phyloP scores from a whole-genome alignment of 1,140 invertebrate genomes.

The Heterodera carotae region DNA sequence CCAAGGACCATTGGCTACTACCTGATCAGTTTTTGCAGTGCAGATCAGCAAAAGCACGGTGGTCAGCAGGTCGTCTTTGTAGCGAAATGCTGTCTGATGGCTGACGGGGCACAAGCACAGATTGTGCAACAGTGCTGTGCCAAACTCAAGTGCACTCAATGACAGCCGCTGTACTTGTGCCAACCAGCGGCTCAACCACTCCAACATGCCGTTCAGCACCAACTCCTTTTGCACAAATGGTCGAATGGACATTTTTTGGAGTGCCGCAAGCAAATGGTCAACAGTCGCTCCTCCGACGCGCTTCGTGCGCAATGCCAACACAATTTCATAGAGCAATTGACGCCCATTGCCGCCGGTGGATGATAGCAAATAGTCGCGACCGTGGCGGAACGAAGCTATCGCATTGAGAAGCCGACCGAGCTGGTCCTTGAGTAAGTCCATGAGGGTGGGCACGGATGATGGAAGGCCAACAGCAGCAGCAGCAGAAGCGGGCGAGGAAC shows the following conservation, averaged over 20 bases:
- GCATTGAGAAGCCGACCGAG: constrained; percentile 50
- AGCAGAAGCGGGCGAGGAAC: constrained; percentile 31
- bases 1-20: background rate
- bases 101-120: constrained; percentile 50
- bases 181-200: constrained; percentile 46
- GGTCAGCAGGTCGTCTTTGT: constrained; percentile 45
- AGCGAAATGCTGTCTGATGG: constrained; percentile 53
- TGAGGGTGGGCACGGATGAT: background rate
- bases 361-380: constrained; percentile 52
- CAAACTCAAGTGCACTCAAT: constrained; percentile 48
- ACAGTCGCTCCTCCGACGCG: constrained; percentile 35
- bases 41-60: constrained; percentile 33
- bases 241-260: constrained; percentile 55
- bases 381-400: constrained; percentile 51
- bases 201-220: constrained; percentile 52
- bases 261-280: constrained; percentile 51
- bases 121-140: constrained; percentile 52
- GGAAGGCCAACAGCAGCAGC: constrained; percentile 16
- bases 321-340: constrained; percentile 54
- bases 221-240: constrained; percentile 54
- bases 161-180: constrained; percentile 17
- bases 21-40: background rate
- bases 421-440: constrained; percentile 47
- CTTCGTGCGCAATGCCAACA: constrained; percentile 50
- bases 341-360: constrained; percentile 24